Evolutionary conservation across 2,797 vertebrate species (phyloP).

Genomic region (Chaetophractus vellerosus): DNA sequence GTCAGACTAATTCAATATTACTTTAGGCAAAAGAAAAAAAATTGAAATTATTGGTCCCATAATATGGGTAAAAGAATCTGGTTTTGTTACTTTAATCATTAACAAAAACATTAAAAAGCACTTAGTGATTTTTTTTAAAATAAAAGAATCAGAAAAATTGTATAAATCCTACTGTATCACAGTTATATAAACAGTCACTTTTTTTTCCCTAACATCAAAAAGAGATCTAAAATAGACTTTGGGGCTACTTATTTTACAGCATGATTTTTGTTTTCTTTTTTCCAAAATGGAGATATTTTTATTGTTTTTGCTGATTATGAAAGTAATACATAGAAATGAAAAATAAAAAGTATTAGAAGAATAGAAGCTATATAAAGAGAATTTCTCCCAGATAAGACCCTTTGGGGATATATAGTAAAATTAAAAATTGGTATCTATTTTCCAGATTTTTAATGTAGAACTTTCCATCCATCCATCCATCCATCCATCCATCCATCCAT

Average conservation of each 20-base stretch:
- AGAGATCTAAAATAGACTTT: conserved; percentile 17
- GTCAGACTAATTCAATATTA: conserved; percentile 77
- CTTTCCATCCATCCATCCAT: accelerated
- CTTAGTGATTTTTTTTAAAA: conserved; percentile 15
- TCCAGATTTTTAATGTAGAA: conserved; percentile 15
- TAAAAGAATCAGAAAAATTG: conserved; percentile 43
- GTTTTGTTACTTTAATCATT: conserved; percentile 70
- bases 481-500: not conserved
- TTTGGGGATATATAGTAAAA: not conserved
- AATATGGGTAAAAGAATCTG: conserved; percentile 32
- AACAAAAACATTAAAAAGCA: conserved; percentile 56
- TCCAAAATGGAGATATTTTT: conserved; percentile 53
- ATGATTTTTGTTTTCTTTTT: not conserved
- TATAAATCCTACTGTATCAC: not conserved
- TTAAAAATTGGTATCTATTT: not conserved
- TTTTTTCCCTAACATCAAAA: conserved; percentile 48
- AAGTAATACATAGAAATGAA: conserved; percentile 8
- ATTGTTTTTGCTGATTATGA: conserved; percentile 55
- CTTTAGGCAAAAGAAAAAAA: conserved; percentile 47
- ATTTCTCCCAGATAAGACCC: not conserved
- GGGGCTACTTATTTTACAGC: not conserved
- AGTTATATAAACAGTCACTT: not conserved
- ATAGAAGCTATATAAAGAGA: not conserved
- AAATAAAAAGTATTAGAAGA: conserved; percentile 18
- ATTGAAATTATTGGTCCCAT: conserved; percentile 59